Conservation (phyloP, 2,113 vertebrate species). For the Melanostigma gelatinosum region DNA sequence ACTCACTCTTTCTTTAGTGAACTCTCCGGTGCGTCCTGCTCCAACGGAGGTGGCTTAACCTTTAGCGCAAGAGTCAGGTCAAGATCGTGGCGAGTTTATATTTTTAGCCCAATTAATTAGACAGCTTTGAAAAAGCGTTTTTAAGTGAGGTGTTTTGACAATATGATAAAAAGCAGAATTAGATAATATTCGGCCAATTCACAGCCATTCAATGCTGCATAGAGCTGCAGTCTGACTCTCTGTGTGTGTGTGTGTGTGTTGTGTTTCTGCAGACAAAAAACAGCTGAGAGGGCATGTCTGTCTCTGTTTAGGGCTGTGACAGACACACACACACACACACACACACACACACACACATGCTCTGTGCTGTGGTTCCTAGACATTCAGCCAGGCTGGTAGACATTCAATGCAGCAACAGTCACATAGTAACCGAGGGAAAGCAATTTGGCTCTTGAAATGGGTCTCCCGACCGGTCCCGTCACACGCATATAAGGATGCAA, state of each 20-base stretch:
- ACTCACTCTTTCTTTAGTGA: constrained; percentile 34
- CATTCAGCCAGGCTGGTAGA: too few species aligned
- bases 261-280: constrained; percentile 57
- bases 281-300: constrained; percentile 61
- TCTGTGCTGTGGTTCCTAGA: too few species aligned
- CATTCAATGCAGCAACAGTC: too few species aligned
- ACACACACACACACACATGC: constrained; percentile 5
- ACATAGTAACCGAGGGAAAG: too few species aligned
- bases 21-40: constrained; percentile 20
- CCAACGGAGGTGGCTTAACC: neutral
- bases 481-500: too few species aligned
- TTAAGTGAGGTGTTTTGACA: neutral
- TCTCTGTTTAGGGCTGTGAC: constrained; percentile 36
- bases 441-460: too few species aligned
- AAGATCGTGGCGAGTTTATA: constrained; percentile 9
- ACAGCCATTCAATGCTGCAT: neutral
- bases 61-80: constrained; percentile 11
- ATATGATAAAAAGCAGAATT: neutral
- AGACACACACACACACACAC: neutral
- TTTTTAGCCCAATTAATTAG: neutral
- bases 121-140: constrained; percentile 12
- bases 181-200: neutral
- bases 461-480: too few species aligned
- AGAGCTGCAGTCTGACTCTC: constrained; percentile 30
- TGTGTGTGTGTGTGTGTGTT: neutral